Percentiles rank a stretch among this genome's conserved stretches.
Conservation (phyloP, 2,888 invertebrate genomes). For the Thera obeliscata region DNA sequence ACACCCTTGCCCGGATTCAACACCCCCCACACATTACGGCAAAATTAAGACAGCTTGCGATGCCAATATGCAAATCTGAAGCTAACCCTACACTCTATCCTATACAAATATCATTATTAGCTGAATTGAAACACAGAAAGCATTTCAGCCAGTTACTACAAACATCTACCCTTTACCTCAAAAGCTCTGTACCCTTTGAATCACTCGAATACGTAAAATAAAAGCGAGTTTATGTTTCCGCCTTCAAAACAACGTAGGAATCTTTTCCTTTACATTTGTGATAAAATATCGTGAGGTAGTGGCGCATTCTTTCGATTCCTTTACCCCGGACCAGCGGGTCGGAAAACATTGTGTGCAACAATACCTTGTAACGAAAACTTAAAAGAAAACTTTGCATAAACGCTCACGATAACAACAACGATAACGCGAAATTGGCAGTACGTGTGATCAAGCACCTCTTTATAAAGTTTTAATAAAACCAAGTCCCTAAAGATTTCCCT, state of each 20-base stretch:
- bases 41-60: constrained; percentile 81
- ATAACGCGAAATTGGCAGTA: constrained; percentile 49
- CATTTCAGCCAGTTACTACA: constrained; percentile 35
- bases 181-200: constrained; percentile 70
- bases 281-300: constrained; percentile 75
- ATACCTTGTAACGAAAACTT: constrained; percentile 37
- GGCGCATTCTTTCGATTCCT: constrained; percentile 70
- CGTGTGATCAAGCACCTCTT: constrained; percentile 54
- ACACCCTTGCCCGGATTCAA: constrained; percentile 43
- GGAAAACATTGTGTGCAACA: constrained; percentile 70
- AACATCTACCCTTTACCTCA: constrained; percentile 48
- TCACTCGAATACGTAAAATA: constrained; percentile 65
- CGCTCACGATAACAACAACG: constrained; percentile 49
- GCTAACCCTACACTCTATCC: constrained; percentile 43
- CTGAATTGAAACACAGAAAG: constrained; percentile 36
- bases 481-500: constrained; percentile 63
- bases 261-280: constrained; percentile 69
- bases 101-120: constrained; percentile 41
- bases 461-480: constrained; percentile 74
- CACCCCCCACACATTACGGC: constrained; percentile 64
- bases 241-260: constrained; percentile 67
- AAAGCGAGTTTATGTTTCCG: constrained; percentile 76
- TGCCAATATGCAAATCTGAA: constrained; percentile 77
- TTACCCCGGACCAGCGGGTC: constrained; percentile 58
- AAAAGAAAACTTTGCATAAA: constrained; percentile 45